Conservation (phyloP, 2,888 invertebrate genomes). For the Vannuccia rotundouncinata region DNA sequence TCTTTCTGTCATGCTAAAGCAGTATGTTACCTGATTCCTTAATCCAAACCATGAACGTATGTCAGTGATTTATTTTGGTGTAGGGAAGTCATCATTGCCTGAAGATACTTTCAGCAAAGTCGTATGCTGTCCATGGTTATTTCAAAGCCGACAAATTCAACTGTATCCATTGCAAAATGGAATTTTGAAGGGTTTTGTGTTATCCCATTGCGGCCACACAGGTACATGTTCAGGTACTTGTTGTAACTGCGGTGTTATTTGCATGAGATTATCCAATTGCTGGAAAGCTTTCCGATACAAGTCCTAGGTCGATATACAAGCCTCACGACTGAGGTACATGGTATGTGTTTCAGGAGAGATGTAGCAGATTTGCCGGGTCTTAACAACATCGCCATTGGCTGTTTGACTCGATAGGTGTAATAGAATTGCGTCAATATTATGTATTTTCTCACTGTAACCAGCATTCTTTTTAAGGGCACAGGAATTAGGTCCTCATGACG, state of each 20-base stretch:
- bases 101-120: constrained; percentile 41
- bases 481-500: constrained; percentile 14
- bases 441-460: not conserved
- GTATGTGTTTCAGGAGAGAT: not conserved
- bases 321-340: constrained; percentile 5
- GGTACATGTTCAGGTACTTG: constrained; percentile 42
- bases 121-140: constrained; percentile 41
- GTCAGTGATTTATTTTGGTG: constrained; percentile 15
- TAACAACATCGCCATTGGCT: not conserved
- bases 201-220: constrained; percentile 41
- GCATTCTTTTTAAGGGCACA: not conserved
- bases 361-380: constrained; percentile 21
- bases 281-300: constrained; percentile 2
- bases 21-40: constrained; percentile 43
- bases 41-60: constrained; percentile 42
- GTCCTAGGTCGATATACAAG: not conserved
- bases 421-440: not conserved
- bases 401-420: not conserved
- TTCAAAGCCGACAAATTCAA: constrained; percentile 41
- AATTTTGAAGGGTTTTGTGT: constrained; percentile 41
- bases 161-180: constrained; percentile 39
- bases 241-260: not conserved
- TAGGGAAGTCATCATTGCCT: constrained; percentile 40
- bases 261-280: constrained; percentile 4
- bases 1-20: constrained; percentile 41